These are phyloP conservation scores for Macaria notata DNA, from an alignment of 2,888 invertebrate genomes.

Conservation along the genomic window DNA sequence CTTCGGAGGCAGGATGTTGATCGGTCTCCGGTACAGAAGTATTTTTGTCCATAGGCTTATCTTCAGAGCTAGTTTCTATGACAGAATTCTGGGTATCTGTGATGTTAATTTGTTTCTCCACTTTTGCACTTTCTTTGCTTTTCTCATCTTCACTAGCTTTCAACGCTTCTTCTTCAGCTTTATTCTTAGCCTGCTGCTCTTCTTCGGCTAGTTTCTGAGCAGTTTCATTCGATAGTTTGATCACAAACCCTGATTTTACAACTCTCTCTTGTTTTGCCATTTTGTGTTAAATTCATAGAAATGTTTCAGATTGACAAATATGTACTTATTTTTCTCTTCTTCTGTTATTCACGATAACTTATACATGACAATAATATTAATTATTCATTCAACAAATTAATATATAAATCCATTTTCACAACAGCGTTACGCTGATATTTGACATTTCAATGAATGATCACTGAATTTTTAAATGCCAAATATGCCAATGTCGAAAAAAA, in stretches of 20 bases:
- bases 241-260: conserved; percentile 68
- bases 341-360: no score
- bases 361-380: no score
- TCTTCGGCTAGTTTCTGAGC: conserved; percentile 71
- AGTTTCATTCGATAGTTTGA: conserved; percentile 74
- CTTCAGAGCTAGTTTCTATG: conserved; percentile 11
- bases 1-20: conserved; percentile 1
- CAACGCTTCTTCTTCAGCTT: conserved; percentile 16
- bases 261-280: conserved; percentile 62
- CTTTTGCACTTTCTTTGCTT: conserved; percentile 1
- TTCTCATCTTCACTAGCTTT: conserved; percentile 12
- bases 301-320: no score
- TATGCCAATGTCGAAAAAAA: no score
- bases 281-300: conserved; percentile 16
- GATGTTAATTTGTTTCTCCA: conserved; percentile 9
- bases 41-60: conserved; percentile 1
- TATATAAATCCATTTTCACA: no score
- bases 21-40: background rate
- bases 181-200: conserved; percentile 47
- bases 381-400: no score
- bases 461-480: background rate
- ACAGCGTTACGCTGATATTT: background rate
- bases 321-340: no score
- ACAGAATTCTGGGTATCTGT: conserved; percentile 7
- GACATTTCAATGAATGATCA: background rate